Conservation (phyloP, 2,888 invertebrate species). For the Callimorpha dominula region DNA sequence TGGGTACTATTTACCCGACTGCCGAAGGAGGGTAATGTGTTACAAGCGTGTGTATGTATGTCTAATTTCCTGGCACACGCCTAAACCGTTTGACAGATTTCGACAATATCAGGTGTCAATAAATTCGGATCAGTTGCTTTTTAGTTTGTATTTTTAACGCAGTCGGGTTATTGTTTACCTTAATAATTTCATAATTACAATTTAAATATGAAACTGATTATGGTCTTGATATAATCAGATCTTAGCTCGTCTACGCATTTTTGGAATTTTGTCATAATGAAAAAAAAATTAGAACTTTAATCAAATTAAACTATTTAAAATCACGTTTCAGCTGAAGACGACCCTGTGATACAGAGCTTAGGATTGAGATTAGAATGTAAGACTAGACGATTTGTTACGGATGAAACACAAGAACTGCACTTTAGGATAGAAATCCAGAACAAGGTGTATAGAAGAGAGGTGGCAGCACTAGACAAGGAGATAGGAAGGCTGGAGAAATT, state of each 20-base stretch:
- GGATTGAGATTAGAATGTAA: conserved; percentile 96
- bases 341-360: conserved; percentile 95
- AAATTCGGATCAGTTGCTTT: too few species aligned
- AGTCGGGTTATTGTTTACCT: too few species aligned
- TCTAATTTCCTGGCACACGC: too few species aligned
- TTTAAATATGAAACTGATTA: too few species aligned
- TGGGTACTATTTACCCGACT: too few species aligned
- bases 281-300: background rate
- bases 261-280: background rate
- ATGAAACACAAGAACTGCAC: conserved; percentile 93
- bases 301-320: background rate
- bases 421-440: conserved; percentile 97
- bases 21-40: too few species aligned
- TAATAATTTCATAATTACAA: too few species aligned
- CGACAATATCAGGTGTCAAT: too few species aligned
- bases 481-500: conserved; percentile 91
- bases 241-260: background rate
- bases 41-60: too few species aligned
- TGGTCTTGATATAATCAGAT: too few species aligned
- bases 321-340: conserved; percentile 86
- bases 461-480: conserved; percentile 92
- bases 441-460: conserved; percentile 94
- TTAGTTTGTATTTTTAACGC: too few species aligned
- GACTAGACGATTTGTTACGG: conserved; percentile 93
- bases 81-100: too few species aligned